Conservation (phyloP, 2,797 vertebrate genomes). For the Tadarida brasiliensis region DNA sequence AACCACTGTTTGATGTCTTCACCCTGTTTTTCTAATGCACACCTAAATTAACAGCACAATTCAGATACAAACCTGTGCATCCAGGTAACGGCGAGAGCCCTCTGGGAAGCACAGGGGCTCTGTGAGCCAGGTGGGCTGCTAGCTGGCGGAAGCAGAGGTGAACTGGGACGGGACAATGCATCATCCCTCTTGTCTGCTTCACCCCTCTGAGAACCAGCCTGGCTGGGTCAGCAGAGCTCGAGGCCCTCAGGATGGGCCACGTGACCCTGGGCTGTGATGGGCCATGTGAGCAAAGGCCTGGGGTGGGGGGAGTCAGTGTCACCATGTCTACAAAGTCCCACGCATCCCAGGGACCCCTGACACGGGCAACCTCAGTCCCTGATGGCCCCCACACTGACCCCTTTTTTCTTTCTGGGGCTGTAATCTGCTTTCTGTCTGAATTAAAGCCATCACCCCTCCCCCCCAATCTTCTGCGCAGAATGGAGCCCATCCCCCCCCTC, state of each 20-base stretch:
- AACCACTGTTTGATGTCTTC: not conserved
- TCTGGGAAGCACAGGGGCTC: not conserved
- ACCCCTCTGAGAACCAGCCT: accelerated
- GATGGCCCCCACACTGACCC: not conserved
- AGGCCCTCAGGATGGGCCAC: not conserved
- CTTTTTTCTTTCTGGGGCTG: not conserved
- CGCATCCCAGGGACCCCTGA: not conserved
- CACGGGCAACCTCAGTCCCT: not conserved
- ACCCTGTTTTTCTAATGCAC: not conserved
- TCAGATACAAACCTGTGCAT: not conserved
- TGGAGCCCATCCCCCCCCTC: accelerated
- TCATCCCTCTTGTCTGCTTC: accelerated
- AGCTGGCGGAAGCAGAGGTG: not conserved
- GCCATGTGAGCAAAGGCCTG: not conserved
- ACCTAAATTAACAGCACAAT: not conserved
- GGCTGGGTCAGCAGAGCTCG: not conserved
- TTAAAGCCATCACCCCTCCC: not conserved
- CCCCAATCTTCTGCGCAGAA: not conserved
- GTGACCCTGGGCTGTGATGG: not conserved
- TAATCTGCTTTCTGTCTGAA: not conserved
- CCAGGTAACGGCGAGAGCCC: not conserved
- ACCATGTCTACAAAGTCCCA: not conserved
- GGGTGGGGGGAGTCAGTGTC: not conserved
- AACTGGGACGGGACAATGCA: accelerated
- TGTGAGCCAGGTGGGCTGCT: not conserved